phyloP scores from a whole-genome alignment of 2,888 invertebrate species.

The Nemoura dubitans region DNA sequence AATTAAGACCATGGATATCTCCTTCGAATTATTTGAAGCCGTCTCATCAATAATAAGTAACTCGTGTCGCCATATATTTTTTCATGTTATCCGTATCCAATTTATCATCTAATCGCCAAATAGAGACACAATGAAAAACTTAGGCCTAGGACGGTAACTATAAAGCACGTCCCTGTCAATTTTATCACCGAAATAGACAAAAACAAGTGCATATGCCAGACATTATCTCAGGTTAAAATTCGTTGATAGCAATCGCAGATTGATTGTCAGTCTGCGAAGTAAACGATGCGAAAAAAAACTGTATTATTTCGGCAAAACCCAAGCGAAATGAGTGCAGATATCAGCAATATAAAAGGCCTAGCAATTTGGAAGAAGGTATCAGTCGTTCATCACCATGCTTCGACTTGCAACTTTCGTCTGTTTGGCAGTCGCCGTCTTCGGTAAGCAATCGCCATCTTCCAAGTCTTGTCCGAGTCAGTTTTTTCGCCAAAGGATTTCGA shows the following conservation, averaged over 20 bases:
- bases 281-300: too few relatives aligned
- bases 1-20: too few relatives aligned
- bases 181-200: background rate
- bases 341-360: background rate
- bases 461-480: background rate
- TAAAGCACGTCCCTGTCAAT: background rate
- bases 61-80: background rate
- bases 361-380: background rate
- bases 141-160: too few relatives aligned
- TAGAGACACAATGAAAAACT: background rate
- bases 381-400: constrained; percentile 22
- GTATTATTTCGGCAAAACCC: background rate
- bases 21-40: too few relatives aligned
- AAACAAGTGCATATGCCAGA: background rate
- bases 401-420: constrained; percentile 18
- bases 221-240: background rate
- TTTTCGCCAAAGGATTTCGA: too few relatives aligned
- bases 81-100: background rate
- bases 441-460: background rate
- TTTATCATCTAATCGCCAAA: background rate
- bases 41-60: background rate
- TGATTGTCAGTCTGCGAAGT: too few relatives aligned
- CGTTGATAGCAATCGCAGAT: background rate
- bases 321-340: background rate
- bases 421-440: constrained; percentile 22